A percentile compares a stretch with the other conserved stretches of the same genome.
These are phyloP conservation scores for Nymphalis urticae DNA, from an alignment of 2,888 invertebrate genomes.

Conservation along the genomic window DNA sequence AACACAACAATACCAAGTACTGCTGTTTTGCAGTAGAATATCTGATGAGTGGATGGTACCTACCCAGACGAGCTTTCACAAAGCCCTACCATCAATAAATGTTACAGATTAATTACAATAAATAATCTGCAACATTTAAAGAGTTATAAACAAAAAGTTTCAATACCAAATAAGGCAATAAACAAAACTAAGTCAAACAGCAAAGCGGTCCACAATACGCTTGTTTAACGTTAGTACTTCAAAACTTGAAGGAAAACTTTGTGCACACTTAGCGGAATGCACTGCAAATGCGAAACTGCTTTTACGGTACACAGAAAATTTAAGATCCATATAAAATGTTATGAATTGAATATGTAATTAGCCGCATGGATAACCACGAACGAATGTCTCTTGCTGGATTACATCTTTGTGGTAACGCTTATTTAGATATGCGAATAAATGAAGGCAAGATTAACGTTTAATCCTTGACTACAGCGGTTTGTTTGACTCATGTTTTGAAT, in stretches of 20 bases:
- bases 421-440: background rate
- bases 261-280: constrained; percentile 36
- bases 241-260: constrained; percentile 32
- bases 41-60: too few relatives aligned
- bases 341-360: constrained; percentile 13
- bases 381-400: background rate
- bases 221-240: constrained; percentile 32
- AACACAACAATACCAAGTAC: too few relatives aligned
- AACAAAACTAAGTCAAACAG: constrained; percentile 31
- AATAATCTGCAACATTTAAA: constrained; percentile 4
- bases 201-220: constrained; percentile 35
- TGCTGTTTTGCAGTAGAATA: too few relatives aligned
- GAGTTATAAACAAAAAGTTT: constrained; percentile 14
- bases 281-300: constrained; percentile 33
- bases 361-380: constrained; percentile 2
- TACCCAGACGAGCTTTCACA: too few relatives aligned
- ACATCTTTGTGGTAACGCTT: background rate
- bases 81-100: too few relatives aligned
- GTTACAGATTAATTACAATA: too few relatives aligned
- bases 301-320: constrained; percentile 27
- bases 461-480: too few relatives aligned
- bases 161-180: constrained; percentile 22
- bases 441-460: too few relatives aligned
- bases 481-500: too few relatives aligned
- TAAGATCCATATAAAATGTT: constrained; percentile 23